A percentile compares a stretch with the other conserved stretches of the same genome.
phyloP scores from a whole-genome alignment of 2,797 vertebrate species.

The Macrochelys suwanniensis region DNA sequence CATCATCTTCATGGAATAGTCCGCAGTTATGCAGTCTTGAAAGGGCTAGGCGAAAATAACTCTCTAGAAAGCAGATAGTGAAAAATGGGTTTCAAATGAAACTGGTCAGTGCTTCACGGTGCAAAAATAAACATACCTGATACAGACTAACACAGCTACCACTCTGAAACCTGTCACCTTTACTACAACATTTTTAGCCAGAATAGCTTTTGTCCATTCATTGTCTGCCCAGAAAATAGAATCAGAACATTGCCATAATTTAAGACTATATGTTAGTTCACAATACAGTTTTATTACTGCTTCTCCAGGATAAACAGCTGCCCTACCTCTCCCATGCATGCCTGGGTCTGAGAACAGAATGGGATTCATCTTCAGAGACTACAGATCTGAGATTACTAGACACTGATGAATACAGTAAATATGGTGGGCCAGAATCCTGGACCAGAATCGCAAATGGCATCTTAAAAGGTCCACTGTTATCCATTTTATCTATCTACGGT shows the following conservation, averaged over 20 bases:
- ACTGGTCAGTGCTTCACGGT: not conserved
- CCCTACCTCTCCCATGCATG: not conserved
- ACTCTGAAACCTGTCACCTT: not conserved
- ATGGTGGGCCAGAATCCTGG: not conserved
- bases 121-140: not conserved
- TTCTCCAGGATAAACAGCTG: not conserved
- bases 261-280: not conserved
- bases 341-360: not conserved
- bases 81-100: slow-evolving; percentile 22
- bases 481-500: not conserved
- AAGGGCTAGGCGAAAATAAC: slow-evolving; percentile 79
- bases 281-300: not conserved
- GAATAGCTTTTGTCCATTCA: not conserved
- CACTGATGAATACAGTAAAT: not conserved
- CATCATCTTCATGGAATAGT: slow-evolving; percentile 70
- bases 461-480: not conserved
- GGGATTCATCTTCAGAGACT: not conserved
- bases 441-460: not conserved
- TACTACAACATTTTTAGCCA: slow-evolving; percentile 1
- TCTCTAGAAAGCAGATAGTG: slow-evolving; percentile 74
- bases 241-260: not conserved
- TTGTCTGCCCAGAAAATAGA: not conserved
- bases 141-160: too few relatives aligned
- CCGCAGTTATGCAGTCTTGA: slow-evolving; percentile 81
- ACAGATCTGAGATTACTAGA: not conserved